Percentiles rank a stretch among this genome's conserved stretches.
phyloP scores from a whole-genome alignment of 2,888 invertebrate species.

The Ephialtes manifestator region DNA sequence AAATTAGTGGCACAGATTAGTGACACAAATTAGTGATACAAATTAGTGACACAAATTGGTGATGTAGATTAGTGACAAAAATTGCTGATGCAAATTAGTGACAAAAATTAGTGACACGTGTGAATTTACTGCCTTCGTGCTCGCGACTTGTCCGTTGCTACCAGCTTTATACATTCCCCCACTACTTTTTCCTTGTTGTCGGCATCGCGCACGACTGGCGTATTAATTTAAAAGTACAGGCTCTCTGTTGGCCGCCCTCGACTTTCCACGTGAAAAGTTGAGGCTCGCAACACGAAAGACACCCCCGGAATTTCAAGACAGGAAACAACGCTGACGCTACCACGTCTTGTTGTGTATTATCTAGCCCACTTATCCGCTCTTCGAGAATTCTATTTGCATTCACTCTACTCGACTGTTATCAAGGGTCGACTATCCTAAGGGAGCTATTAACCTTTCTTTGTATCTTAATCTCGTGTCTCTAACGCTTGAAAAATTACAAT shows the following conservation, averaged over 20 bases:
- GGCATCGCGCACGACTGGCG: constrained; percentile 45
- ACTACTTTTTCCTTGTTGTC: too few species aligned
- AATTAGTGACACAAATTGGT: too few species aligned
- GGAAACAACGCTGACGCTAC: constrained; percentile 17
- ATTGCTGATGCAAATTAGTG: too few species aligned
- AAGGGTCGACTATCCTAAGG: background rate
- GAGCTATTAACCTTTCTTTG: background rate
- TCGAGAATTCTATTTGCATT: constrained; percentile 23
- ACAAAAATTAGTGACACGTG: too few species aligned
- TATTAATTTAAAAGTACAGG: constrained; percentile 58
- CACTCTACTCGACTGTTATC: background rate
- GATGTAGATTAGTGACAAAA: too few species aligned
- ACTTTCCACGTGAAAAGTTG: constrained; percentile 23
- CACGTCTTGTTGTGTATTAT: constrained; percentile 11
- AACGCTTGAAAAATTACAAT: background rate
- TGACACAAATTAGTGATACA: too few species aligned
- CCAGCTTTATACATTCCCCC: too few species aligned
- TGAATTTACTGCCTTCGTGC: too few species aligned
- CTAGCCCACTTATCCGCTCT: background rate
- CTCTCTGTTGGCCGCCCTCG: constrained; percentile 3
- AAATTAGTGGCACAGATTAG: too few species aligned
- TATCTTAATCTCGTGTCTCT: background rate
- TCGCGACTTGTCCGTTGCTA: too few species aligned
- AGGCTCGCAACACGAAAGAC: constrained; percentile 21
- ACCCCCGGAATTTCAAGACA: constrained; percentile 15